Conservation (phyloP, 2,888 invertebrate genomes). For the Magallana nippona region DNA sequence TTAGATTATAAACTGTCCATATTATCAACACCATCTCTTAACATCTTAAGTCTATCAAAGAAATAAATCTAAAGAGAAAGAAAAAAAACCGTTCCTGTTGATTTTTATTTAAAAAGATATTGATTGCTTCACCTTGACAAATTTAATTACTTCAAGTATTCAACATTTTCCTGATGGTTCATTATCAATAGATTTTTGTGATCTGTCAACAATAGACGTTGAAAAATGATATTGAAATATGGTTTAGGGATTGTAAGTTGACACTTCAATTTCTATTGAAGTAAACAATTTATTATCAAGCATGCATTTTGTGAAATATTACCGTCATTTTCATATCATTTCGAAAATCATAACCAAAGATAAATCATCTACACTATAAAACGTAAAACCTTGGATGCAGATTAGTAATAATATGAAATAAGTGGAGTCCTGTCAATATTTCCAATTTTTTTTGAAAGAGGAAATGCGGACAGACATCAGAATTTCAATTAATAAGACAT, state of each 20-base stretch:
- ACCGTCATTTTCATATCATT: conserved; percentile 24
- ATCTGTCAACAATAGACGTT: neutral
- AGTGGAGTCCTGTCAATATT: neutral
- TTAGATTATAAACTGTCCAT: no score
- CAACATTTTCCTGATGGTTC: no score
- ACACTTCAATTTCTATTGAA: neutral
- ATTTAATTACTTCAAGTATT: no score
- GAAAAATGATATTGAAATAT: neutral
- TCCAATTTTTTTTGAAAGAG: neutral
- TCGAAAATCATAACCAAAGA: neutral
- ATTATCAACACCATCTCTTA: no score
- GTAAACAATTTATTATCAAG: conserved; percentile 10
- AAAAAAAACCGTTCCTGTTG: no score
- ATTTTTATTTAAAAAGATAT: no score
- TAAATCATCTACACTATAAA: neutral
- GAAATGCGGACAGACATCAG: neutral
- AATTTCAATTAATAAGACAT: no score
- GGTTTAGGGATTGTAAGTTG: neutral
- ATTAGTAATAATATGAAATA: neutral
- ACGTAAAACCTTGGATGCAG: neutral
- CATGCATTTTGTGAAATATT: neutral
- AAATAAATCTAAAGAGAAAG: no score
- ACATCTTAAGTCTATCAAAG: no score
- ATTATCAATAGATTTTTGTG: neutral
- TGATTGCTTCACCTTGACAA: no score